A percentile compares a stretch with the other conserved stretches of the same genome.
Conservation (phyloP, 1,140 invertebrate genomes). For the Zaprionus tsacasi region DNA sequence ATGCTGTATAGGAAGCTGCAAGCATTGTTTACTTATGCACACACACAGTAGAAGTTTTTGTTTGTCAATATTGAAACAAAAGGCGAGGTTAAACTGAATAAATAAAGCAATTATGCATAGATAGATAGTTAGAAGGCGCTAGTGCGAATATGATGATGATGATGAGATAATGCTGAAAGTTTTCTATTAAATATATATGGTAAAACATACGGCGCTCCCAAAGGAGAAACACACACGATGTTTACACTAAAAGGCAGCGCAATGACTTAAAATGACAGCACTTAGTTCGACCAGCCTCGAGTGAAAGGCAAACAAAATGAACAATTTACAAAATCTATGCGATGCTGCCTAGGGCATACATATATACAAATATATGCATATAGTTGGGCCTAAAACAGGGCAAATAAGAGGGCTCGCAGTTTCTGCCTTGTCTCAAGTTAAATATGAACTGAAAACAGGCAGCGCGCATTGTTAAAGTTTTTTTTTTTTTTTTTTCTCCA, state of each 20-base stretch:
- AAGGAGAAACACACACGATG: slow-evolving; percentile 10
- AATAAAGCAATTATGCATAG: slow-evolving; percentile 30
- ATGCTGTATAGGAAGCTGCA: slow-evolving; percentile 20
- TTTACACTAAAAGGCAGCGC: slow-evolving; percentile 18
- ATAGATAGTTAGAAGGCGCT: slow-evolving; percentile 2
- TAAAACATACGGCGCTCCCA: neutral
- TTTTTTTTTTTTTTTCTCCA: too few species aligned
- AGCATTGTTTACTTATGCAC: slow-evolving; percentile 24
- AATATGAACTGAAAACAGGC: slow-evolving; percentile 23
- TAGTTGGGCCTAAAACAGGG: slow-evolving; percentile 24
- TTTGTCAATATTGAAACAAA: slow-evolving; percentile 35
- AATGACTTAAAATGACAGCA: slow-evolving; percentile 38
- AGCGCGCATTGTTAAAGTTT: slow-evolving; percentile 33
- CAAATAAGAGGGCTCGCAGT: slow-evolving; percentile 14
- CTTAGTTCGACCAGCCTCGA: slow-evolving; percentile 46
- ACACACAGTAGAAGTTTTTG: slow-evolving; percentile 21
- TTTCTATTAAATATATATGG: slow-evolving; percentile 4
- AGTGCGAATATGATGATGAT: neutral
- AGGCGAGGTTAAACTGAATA: slow-evolving; percentile 26
- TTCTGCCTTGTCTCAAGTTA: slow-evolving; percentile 7
- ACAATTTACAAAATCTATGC: slow-evolving; percentile 53
- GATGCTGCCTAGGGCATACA: slow-evolving; percentile 3
- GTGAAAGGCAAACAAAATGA: slow-evolving; percentile 60
- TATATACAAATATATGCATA: slow-evolving; percentile 3
- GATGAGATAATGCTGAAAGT: neutral